Base-by-base conservation (phyloP, 2,888 invertebrate species). In the Helicoverpa assulta region DNA sequence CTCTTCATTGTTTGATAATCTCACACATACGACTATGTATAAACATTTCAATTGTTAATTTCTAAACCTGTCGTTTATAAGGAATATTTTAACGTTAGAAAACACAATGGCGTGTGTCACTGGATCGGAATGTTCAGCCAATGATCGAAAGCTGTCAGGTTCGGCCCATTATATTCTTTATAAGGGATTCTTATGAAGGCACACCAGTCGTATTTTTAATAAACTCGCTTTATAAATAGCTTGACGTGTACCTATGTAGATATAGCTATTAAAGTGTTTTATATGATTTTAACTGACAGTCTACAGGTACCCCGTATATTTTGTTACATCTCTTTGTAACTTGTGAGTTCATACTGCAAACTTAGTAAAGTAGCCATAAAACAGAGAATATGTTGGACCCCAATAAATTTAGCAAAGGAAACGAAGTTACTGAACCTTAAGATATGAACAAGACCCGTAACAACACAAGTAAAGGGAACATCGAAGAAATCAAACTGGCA, bases 71-170 rank as follows among this genome's bases (percentile, higher is more conserved):
- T 79, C 83, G 84, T 85, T 81, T 83, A 80, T 81, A 81, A 83
- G 83, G 89, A 86, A 89, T 88, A 87, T 87, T 87, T 90, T 84
- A 88, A 86, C 81, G 84, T 84, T 86, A 87, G 85, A 85, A 88
- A 89, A 90, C 82, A 91, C 91, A 90, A 91, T 90, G 81, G 89
- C 80, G 76, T 90, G 90, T 89, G 90, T 91, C 91, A 91, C 81
- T 82, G 83, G 85, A 78, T 86, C 78, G 91, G 91, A 91, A 91
- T 91, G 91, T 84, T 83, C 76, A 82, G 75, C 81, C 88, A 85
- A 78, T 87, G 87, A 85, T 86, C 85, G 88, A 88, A 88, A 86
- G 86, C 87, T 86, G 86, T 84, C 85, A 81, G 81, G 79, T 81
- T 72, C 75, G 74, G 80, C 73, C 88, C 86, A 88, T 88, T 88